A percentile compares a stretch with the other conserved stretches of the same genome.
Conservation (phyloP, 1,140 invertebrate genomes). For the Drosophila watanabei region DNA sequence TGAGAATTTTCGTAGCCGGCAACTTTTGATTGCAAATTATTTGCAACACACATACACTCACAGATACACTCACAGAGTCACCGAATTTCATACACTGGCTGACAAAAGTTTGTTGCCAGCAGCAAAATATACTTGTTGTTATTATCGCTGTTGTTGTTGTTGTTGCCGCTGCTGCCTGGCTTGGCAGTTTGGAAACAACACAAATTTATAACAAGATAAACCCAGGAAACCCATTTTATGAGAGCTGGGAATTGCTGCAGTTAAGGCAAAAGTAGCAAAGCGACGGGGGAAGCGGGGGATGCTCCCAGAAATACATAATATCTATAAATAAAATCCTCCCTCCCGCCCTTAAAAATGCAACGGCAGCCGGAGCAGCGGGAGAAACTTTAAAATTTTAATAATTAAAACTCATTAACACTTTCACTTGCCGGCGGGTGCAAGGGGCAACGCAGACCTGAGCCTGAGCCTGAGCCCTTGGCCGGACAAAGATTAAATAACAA, state of each 20-base stretch:
- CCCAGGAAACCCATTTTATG: constrained; percentile 46
- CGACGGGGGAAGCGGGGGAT: background rate
- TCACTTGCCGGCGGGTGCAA: constrained; percentile 23
- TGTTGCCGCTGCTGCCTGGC: constrained; percentile 15
- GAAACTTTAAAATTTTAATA: constrained; percentile 66
- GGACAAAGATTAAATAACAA: constrained; percentile 80
- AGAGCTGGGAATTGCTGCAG: constrained; percentile 23
- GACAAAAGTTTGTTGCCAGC: constrained; percentile 70
- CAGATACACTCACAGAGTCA: constrained; percentile 19
- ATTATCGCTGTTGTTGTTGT: constrained; percentile 44
- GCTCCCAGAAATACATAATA: constrained; percentile 44
- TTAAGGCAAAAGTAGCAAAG: constrained; percentile 4
- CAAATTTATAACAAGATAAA: constrained; percentile 73
- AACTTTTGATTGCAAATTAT: constrained; percentile 83
- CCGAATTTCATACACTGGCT: constrained; percentile 32
- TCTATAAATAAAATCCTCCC: constrained; percentile 40
- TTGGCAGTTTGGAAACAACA: constrained; percentile 55
- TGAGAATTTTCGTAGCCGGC: constrained; percentile 55
- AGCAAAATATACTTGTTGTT: constrained; percentile 52
- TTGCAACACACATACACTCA: constrained; percentile 53
- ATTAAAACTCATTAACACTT: constrained; percentile 83
- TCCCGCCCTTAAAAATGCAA: constrained; percentile 37
- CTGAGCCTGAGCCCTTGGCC: constrained; percentile 39
- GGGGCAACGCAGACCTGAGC: constrained; percentile 2
- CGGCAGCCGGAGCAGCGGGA: constrained; percentile 6